phyloP scores from a whole-genome alignment of 2,797 vertebrate genomes.

The Propithecus deckenii region DNA sequence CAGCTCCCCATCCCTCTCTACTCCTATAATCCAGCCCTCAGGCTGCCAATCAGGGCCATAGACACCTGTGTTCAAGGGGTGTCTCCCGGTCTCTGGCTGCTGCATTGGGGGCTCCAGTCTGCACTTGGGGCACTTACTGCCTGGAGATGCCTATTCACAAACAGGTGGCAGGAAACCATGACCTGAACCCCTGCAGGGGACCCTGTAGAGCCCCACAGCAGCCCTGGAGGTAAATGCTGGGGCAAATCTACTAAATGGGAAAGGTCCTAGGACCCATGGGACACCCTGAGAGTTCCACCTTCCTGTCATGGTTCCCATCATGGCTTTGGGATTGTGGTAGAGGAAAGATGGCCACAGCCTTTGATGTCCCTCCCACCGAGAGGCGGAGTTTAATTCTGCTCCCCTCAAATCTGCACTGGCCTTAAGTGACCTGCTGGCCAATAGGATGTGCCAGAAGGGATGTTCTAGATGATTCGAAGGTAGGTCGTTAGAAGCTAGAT shows the following conservation, averaged over 20 bases:
- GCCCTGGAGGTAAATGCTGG: neutral
- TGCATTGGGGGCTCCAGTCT: neutral
- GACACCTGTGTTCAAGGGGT: neutral
- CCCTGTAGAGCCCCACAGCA: neutral
- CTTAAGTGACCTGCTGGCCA: neutral
- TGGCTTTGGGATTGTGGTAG: neutral
- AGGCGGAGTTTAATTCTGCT: too few species aligned
- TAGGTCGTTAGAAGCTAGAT: neutral
- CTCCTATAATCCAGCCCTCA: neutral
- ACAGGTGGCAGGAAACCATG: neutral
- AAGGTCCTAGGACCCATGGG: neutral
- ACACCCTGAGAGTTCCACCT: too few species aligned
- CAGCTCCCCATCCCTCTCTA: neutral
- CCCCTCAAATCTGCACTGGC: too few species aligned
- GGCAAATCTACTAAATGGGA: neutral
- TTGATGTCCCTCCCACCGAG: neutral
- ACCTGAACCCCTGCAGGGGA: neutral
- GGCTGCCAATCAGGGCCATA: neutral
- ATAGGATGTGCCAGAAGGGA: neutral
- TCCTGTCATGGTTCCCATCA: neutral
- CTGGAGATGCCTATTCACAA: neutral
- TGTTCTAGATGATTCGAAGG: neutral
- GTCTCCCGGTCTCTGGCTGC: too few species aligned
- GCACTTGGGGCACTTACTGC: too few species aligned
- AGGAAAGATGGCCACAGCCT: neutral